phyloP scores from a whole-genome alignment of 2,113 vertebrate species.

The Neotoma lepida region DNA sequence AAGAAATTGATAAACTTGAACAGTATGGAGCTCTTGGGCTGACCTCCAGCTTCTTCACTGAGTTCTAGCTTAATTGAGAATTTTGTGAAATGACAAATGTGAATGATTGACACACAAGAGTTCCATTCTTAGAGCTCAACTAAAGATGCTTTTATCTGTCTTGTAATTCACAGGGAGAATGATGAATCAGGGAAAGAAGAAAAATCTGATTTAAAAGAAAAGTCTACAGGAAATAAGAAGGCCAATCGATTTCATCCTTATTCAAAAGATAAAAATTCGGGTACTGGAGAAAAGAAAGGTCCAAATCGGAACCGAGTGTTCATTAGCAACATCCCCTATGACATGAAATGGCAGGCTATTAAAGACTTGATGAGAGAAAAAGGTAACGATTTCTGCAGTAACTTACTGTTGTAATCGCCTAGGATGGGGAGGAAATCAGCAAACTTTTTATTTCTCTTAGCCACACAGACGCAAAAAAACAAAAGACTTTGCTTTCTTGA shows the following conservation, averaged over 20 bases:
- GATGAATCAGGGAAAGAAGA: constrained; percentile 92
- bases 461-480: constrained; percentile 82
- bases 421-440: constrained; percentile 61
- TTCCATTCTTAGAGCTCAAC: constrained; percentile 30
- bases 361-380: constrained; percentile 99
- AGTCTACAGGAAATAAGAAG: constrained; percentile 90
- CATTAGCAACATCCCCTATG: constrained; percentile 99
- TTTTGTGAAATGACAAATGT: constrained; percentile 46
- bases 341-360: constrained; percentile 99
- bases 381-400: constrained; percentile 89
- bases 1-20: neutral
- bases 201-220: constrained; percentile 91
- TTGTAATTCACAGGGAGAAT: constrained; percentile 85
- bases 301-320: constrained; percentile 95
- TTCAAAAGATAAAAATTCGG: constrained; percentile 92
- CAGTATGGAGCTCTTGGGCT: neutral
- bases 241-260: constrained; percentile 95
- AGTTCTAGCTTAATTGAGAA: constrained; percentile 8
- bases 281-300: constrained; percentile 92
- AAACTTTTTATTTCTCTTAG: constrained; percentile 79
- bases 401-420: constrained; percentile 69
- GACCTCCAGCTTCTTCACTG: neutral
- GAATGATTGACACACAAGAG: constrained; percentile 2
- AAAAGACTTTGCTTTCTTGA: constrained; percentile 74
- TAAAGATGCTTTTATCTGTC: constrained; percentile 60